phyloP scores from a whole-genome alignment of 2,113 vertebrate genomes.

The Mus musculus region DNA sequence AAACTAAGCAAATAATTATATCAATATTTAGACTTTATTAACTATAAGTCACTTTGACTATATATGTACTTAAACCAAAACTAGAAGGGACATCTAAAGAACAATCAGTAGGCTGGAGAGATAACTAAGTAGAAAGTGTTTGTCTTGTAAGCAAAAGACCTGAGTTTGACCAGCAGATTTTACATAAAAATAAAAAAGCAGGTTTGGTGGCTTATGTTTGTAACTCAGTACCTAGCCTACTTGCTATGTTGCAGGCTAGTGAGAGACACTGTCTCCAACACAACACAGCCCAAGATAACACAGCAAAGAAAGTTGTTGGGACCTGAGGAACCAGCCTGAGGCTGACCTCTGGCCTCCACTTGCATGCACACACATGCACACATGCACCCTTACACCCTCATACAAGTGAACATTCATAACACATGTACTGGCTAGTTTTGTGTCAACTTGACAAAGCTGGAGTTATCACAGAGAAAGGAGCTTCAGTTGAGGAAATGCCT shows the following conservation, averaged over 20 bases:
- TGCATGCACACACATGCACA: not conserved
- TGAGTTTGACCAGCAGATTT: not conserved
- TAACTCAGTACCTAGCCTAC: not conserved
- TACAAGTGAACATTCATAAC: not conserved
- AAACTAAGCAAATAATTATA: not conserved
- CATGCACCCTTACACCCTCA: not conserved
- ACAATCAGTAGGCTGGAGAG: not conserved
- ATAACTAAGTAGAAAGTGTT: not conserved
- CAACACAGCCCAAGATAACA: not conserved
- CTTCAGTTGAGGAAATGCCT: too few relatives aligned
- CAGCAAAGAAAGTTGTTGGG: not conserved
- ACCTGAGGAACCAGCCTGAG: not conserved
- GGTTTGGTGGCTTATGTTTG: not conserved
- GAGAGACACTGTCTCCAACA: not conserved
- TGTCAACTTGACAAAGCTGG: too few relatives aligned
- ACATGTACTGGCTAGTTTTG: too few relatives aligned
- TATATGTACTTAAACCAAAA: not conserved
- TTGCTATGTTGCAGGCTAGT: not conserved
- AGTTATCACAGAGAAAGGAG: too few relatives aligned
- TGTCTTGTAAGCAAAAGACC: not conserved
- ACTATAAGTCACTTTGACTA: conserved; percentile 2
- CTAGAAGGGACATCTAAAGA: not conserved
- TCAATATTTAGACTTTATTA: not conserved
- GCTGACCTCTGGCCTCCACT: not conserved
- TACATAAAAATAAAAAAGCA: not conserved